phyloP scores from a whole-genome alignment of 1,140 invertebrate species.

The Saccostrea cuccullata region DNA sequence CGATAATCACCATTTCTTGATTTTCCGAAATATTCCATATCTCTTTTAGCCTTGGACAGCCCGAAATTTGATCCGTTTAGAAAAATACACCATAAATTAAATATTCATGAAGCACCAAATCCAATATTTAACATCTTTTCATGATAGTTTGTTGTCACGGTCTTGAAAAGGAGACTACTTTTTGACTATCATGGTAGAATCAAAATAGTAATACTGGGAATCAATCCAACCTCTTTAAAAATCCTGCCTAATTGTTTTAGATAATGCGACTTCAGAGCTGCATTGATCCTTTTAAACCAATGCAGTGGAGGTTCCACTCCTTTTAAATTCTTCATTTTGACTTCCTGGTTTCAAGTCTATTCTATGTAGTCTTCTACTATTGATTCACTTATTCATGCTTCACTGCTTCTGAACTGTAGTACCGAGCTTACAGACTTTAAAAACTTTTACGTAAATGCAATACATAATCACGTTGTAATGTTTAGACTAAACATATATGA shows the following conservation, averaged over 20 bases:
- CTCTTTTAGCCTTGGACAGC: not conserved
- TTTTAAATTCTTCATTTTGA: not conserved
- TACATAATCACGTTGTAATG: no score
- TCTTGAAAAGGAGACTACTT: not conserved
- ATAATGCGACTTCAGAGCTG: no score
- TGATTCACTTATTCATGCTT: not conserved
- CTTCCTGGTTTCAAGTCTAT: not conserved
- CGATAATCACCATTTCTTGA: not conserved
- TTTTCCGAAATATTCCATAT: not conserved
- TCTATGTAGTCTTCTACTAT: not conserved
- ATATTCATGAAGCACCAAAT: not conserved
- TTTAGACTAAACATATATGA: no score
- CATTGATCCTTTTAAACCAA: no score
- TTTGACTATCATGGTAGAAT: not conserved
- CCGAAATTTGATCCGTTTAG: not conserved
- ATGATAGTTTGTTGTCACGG: not conserved
- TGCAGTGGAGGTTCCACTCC: not conserved
- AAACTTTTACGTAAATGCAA: no score
- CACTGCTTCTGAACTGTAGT: not conserved
- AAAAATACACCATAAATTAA: not conserved
- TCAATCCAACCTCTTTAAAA: no score
- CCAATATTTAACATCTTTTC: not conserved
- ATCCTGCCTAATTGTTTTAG: no score
- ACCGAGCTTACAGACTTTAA: not conserved
- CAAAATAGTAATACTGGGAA: no score